A percentile compares a stretch with the other conserved stretches of the same genome.
phyloP scores from a whole-genome alignment of 2,888 invertebrate genomes.

The Zhuqinia jingwanae region DNA sequence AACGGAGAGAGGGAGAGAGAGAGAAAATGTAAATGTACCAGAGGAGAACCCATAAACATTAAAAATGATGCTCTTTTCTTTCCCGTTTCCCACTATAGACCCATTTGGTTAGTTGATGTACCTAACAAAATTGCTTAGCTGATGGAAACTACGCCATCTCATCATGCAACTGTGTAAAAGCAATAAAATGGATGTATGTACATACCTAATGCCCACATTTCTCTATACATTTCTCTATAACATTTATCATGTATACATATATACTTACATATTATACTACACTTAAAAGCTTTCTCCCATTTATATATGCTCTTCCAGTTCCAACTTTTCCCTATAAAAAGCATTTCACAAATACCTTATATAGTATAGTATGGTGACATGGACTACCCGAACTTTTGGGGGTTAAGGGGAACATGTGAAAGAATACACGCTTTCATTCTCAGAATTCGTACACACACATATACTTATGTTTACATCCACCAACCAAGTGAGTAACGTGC shows the following conservation, averaged over 20 bases:
- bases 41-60: conserved; percentile 62
- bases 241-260: conserved; percentile 2
- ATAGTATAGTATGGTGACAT: not conserved
- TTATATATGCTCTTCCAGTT: not conserved
- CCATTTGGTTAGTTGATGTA: not conserved
- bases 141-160: conserved; percentile 62
- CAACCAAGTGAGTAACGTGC: not conserved
- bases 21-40: conserved; percentile 14
- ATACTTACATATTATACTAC: not conserved
- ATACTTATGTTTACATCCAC: not conserved
- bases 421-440: conserved; percentile 47
- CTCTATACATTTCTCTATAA: conserved; percentile 26
- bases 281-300: conserved; percentile 37
- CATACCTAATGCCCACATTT: not conserved
- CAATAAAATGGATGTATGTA: conserved; percentile 39
- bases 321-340: too few species aligned
- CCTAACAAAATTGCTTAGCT: conserved; percentile 65
- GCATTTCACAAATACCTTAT: too few species aligned
- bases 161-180: conserved; percentile 27
- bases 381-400: conserved; percentile 51
- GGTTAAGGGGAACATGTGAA: conserved; percentile 70
- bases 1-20: conserved; percentile 5
- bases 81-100: conserved; percentile 13
- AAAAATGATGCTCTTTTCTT: conserved; percentile 70
- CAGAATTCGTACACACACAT: conserved; percentile 30